These are phyloP conservation scores for Nipponia nippon DNA, from an alignment of 2,113 vertebrate genomes.

Conservation along the genomic window DNA sequence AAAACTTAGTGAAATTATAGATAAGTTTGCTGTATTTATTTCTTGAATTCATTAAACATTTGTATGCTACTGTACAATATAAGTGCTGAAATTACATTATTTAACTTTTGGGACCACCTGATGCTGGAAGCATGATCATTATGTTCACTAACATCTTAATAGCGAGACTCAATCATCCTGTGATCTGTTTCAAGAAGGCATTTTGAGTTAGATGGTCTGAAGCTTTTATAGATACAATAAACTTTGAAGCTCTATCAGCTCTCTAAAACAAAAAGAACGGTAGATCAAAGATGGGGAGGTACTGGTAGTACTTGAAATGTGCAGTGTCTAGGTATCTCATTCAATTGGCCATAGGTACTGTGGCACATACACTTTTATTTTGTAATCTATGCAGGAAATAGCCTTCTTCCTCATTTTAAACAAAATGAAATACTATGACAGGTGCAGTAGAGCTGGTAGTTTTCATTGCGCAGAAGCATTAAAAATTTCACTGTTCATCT, in stretches of 20 bases:
- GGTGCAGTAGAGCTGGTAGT: not conserved
- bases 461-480: not conserved
- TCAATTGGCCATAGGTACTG: not conserved
- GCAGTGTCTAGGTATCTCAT: not conserved
- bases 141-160: not conserved
- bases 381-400: not conserved
- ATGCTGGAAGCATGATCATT: not conserved
- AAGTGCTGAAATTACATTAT: not conserved
- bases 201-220: not conserved
- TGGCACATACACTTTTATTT: not conserved
- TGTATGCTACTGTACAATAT: rapidly evolving
- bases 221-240: not conserved
- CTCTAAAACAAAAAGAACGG: not conserved
- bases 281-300: not conserved
- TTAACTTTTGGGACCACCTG: not conserved
- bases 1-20: no score
- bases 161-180: not conserved
- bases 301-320: not conserved
- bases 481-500: not conserved
- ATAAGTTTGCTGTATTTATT: not conserved
- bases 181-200: not conserved
- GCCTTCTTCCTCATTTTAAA: not conserved
- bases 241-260: not conserved
- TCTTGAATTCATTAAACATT: not conserved
- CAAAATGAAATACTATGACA: not conserved